Percentiles rank a stretch among this genome's conserved stretches.
Evolutionary conservation across 2,888 invertebrate species (phyloP).

Genomic region (Drosophila incognita): DNA sequence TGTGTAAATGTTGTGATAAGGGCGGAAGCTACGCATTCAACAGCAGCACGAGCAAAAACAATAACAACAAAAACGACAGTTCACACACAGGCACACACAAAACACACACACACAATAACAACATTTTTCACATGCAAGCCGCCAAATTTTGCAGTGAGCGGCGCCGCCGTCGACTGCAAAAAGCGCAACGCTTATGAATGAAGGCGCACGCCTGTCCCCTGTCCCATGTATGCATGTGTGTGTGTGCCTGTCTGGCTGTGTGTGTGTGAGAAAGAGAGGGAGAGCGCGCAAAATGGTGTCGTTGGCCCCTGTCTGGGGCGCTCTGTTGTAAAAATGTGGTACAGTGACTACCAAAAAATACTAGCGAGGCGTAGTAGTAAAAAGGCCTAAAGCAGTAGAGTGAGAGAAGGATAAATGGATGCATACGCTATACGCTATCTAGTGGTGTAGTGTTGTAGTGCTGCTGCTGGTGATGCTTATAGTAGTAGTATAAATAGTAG

Average conservation of each 20-base stretch:
- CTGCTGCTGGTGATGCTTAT: slow-evolving; percentile 9
- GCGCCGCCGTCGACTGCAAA: slow-evolving; percentile 49
- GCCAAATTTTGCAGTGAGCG: slow-evolving; percentile 59
- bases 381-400: slow-evolving; percentile 53
- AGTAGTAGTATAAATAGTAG: slow-evolving; percentile 7
- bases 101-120: slow-evolving; percentile 22
- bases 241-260: not conserved
- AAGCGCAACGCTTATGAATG: slow-evolving; percentile 71
- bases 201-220: slow-evolving; percentile 60
- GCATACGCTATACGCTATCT: slow-evolving; percentile 29
- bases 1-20: slow-evolving; percentile 59
- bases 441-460: slow-evolving; percentile 14
- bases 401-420: slow-evolving; percentile 41
- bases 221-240: slow-evolving; percentile 10
- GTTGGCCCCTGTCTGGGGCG: slow-evolving; percentile 74
- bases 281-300: slow-evolving; percentile 65
- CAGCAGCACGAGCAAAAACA: slow-evolving; percentile 40
- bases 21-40: slow-evolving; percentile 68
- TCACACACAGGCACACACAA: slow-evolving; percentile 22
- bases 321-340: slow-evolving; percentile 71
- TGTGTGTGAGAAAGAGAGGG: slow-evolving; percentile 15
- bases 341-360: slow-evolving; percentile 79
- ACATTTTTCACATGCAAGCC: slow-evolving; percentile 57
- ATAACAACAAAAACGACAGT: slow-evolving; percentile 41
- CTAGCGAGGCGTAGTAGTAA: slow-evolving; percentile 68